Conservation (phyloP, 1,140 invertebrate species). For the Trialeurodes vaporariorum region DNA sequence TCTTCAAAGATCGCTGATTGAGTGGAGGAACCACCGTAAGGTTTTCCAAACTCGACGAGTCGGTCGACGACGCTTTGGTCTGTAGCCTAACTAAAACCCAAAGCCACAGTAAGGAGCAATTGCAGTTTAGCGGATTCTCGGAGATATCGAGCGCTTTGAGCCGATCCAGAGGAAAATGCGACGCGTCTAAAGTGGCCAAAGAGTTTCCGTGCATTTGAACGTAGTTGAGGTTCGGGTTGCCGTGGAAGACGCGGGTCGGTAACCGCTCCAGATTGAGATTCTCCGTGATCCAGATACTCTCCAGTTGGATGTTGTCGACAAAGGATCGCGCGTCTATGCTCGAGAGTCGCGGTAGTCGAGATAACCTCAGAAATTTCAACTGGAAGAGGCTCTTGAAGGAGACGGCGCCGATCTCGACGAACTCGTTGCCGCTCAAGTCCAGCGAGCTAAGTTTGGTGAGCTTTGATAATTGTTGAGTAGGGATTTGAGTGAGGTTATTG, state of each 20-base stretch:
- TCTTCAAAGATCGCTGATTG: conserved; percentile 11
- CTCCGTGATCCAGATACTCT: conserved; percentile 60
- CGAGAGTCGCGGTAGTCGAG: conserved; percentile 34
- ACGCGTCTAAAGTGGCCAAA: conserved; percentile 56
- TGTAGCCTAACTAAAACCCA: conserved; percentile 51
- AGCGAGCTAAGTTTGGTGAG: conserved; percentile 57
- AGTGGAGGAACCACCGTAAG: not conserved
- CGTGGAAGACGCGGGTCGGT: conserved; percentile 57
- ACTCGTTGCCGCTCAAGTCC: conserved; percentile 61
- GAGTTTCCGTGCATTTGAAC: conserved; percentile 59
- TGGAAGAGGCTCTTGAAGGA: conserved; percentile 71
- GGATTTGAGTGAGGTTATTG: conserved; percentile 66
- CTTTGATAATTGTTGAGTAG: conserved; percentile 58
- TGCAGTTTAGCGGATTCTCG: conserved; percentile 74
- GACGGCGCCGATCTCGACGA: conserved; percentile 50
- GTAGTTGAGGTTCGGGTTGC: conserved; percentile 56
- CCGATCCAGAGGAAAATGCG: conserved; percentile 64
- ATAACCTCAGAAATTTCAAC: conserved; percentile 56
- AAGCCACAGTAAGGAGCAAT: conserved; percentile 75
- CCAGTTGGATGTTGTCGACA: conserved; percentile 69
- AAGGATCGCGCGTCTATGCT: conserved; percentile 45
- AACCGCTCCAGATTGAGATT: conserved; percentile 55
- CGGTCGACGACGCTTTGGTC: conserved; percentile 4
- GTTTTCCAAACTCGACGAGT: not conserved
- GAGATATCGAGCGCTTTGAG: conserved; percentile 54